Evolutionary conservation across 2,888 invertebrate genomes (phyloP).

Genomic region (Aporophyla nigra): DNA sequence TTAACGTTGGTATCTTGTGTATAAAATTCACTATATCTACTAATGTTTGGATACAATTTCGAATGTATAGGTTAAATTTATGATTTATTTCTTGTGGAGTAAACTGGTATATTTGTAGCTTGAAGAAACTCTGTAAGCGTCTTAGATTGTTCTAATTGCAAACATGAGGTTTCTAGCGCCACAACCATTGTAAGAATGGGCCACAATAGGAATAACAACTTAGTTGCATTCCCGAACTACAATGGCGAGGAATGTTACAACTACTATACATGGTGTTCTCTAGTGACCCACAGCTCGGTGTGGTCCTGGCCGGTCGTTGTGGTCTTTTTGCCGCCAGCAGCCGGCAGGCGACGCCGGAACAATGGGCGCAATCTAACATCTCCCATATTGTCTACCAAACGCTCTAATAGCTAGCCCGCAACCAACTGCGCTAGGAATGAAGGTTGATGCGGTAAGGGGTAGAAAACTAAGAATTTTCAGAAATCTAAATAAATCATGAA

Average conservation of each 20-base stretch:
- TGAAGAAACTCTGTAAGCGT: not conserved
- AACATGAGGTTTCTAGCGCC: not conserved
- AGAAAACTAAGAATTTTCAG: not conserved
- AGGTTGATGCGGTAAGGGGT: constrained; percentile 36
- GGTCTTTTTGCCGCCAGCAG: constrained; percentile 70
- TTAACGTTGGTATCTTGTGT: not conserved
- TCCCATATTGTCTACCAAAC: constrained; percentile 84
- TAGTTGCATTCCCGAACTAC: constrained; percentile 41
- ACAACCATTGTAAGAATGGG: not conserved
- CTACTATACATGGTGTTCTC: constrained; percentile 61
- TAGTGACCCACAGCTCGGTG: constrained; percentile 64
- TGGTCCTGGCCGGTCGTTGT: constrained; percentile 62
- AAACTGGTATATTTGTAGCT: too few relatives aligned
- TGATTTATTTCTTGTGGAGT: too few relatives aligned
- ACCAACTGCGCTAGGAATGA: constrained; percentile 40
- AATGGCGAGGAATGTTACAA: constrained; percentile 53
- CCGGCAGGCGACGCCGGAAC: constrained; percentile 75
- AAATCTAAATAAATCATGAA: not conserved
- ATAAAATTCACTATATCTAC: not conserved
- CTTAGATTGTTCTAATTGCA: not conserved
- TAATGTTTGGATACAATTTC: too few relatives aligned
- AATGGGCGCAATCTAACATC: constrained; percentile 83
- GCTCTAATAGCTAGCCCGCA: constrained; percentile 78
- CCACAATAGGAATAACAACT: constrained; percentile 1
- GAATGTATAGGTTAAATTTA: too few relatives aligned